These are phyloP conservation scores for Hylaeus anthracinus DNA, from an alignment of 1,140 invertebrate genomes.

Conservation along the genomic window DNA sequence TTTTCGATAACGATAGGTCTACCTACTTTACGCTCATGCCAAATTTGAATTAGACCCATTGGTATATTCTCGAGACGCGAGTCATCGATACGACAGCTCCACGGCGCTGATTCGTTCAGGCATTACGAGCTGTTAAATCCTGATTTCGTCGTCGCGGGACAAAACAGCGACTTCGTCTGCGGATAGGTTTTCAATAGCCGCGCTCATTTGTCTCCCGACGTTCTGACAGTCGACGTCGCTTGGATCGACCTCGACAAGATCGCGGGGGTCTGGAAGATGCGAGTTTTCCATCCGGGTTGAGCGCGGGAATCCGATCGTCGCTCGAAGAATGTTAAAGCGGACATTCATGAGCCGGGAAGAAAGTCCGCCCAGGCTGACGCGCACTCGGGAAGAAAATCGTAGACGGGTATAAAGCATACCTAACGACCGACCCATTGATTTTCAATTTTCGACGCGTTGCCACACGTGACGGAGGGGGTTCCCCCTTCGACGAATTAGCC, in stretches of 20 bases:
- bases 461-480: not conserved
- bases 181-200: conserved; percentile 69
- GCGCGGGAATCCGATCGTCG: conserved; percentile 6
- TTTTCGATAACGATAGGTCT: no score
- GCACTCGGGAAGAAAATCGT: conserved; percentile 43
- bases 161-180: conserved; percentile 37
- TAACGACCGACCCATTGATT: conserved; percentile 65
- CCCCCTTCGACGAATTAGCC: conserved; percentile 19
- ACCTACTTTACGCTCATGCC: no score
- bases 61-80: no score
- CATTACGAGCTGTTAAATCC: conserved; percentile 64
- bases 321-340: conserved; percentile 55
- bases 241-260: conserved; percentile 11
- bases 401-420: conserved; percentile 53
- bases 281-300: conserved; percentile 58
- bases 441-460: conserved; percentile 60
- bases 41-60: no score
- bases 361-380: conserved; percentile 52
- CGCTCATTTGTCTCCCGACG: conserved; percentile 67
- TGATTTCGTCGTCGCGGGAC: conserved; percentile 57
- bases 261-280: conserved; percentile 46
- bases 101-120: conserved; percentile 60
- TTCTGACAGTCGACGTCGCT: not conserved
- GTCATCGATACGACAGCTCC: no score
- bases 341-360: conserved; percentile 61